Base-by-base conservation (phyloP, 2,113 vertebrate species). In the Andinoacara biseriatus region DNA sequence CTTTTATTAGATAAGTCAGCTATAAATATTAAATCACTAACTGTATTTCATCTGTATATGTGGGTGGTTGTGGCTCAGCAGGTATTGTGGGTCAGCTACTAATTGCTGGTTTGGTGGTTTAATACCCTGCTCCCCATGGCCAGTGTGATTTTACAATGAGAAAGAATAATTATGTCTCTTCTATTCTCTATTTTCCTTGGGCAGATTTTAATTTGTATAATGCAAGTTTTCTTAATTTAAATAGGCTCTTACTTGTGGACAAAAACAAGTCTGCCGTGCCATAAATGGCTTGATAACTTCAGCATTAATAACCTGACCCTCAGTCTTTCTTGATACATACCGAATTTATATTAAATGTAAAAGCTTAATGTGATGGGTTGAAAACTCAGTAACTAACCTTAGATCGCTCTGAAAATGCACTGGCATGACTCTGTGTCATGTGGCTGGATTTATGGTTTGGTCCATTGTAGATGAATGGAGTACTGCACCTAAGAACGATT, bases 401-500 rank as follows among this genome's bases (percentile, higher is more conserved):
- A 85, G 84, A 88, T 90, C 35, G 38, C 76, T 83, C 58, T 61
- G 52, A 74, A 86, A 84, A 91, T 87, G 85, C 69, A 49, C 56
- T 62, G 76, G n/a, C 76, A 81, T 35, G 18, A 78, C 87, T 29
- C 54, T 7, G 69, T 86, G 87, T 86, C 83, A 52, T 49, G 29
- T 74, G 83, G 62, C 76, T 69, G 80, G 22, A 85, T 69, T 88
- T 84, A 92, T 90, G 86, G 90, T 91, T 91, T 82, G 89, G 63
- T 90, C 74, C 79, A 85, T 77, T 76, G 74, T 72, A 65, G 81
- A 86, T 78, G 74, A 89, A 79, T 90, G 38, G 35, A 80, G 58
- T 59, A 86, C 78, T 91, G 92, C 92, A 90, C 90, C 89, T 76
- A 80, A 80, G 76, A 91, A 89, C 88, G 82, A 92, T 80, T 91